Percentiles rank a stretch among this genome's conserved stretches.
These are phyloP conservation scores for Eumeta japonica DNA, from an alignment of 1,140 invertebrate species.

Conservation along the genomic window DNA sequence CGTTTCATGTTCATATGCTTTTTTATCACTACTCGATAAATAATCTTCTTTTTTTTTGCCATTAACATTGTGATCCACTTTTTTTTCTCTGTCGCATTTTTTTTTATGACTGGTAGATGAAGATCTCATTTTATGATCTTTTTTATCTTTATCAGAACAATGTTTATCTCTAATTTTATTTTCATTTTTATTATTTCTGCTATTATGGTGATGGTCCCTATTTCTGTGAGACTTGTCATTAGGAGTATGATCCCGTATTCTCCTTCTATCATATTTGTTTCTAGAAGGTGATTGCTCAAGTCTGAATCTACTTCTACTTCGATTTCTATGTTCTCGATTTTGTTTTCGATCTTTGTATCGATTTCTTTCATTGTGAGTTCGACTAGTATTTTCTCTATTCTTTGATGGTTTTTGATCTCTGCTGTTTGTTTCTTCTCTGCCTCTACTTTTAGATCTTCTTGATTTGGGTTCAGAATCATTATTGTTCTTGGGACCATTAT, in stretches of 20 bases:
- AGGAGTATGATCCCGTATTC: neutral
- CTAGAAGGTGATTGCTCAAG: neutral
- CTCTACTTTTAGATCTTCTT: slow-evolving; percentile 10
- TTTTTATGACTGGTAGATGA: neutral
- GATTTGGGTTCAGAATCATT: slow-evolving; percentile 9
- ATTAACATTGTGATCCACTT: slow-evolving; percentile 1
- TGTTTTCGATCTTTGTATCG: neutral
- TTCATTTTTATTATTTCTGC: neutral
- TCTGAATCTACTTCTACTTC: slow-evolving; percentile 15
- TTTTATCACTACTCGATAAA: neutral
- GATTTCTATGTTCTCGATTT: slow-evolving; percentile 6
- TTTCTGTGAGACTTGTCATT: slow-evolving; percentile 10
- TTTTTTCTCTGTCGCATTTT: neutral
- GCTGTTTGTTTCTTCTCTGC: neutral
- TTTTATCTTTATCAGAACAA: slow-evolving; percentile 4
- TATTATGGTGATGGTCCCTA: slow-evolving; percentile 4
- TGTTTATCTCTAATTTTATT: slow-evolving; percentile 8
- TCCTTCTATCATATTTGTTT: neutral
- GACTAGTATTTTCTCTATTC: neutral
- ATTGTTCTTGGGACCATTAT: slow-evolving; percentile 20
- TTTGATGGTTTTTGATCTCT: slow-evolving; percentile 1
- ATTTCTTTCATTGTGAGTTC: slow-evolving; percentile 1
- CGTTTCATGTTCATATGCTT: neutral
- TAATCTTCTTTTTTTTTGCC: neutral
- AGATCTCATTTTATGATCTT: slow-evolving; percentile 1